Evolutionary conservation across 2,888 invertebrate genomes (phyloP).

Genomic region (Oscheius sp.): DNA sequence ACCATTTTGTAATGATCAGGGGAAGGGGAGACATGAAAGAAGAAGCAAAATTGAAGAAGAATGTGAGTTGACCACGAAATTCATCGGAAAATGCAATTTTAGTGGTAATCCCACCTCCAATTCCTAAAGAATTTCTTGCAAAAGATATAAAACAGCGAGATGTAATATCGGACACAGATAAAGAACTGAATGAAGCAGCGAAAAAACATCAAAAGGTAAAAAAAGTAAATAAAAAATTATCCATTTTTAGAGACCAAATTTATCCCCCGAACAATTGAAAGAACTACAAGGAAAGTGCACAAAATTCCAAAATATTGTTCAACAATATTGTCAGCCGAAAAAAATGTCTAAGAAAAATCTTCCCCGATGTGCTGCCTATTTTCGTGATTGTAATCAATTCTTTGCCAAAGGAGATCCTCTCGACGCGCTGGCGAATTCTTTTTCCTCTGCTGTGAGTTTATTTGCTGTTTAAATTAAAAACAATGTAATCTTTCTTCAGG

Average conservation of each 20-base stretch:
- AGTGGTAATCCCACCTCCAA: conserved; percentile 33
- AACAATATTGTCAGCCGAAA: conserved; percentile 45
- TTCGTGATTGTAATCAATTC: conserved; percentile 62
- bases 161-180: conserved; percentile 8
- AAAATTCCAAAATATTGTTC: conserved; percentile 1
- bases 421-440: conserved; percentile 61
- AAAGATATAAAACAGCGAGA: conserved; percentile 6
- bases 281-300: conserved; percentile 19
- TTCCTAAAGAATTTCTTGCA: conserved; percentile 7
- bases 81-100: not conserved
- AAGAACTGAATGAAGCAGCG: not conserved
- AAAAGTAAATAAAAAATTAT: too few species aligned
- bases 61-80: not conserved
- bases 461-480: not conserved
- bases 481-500: conserved; percentile 32
- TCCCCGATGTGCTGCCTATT: conserved; percentile 53
- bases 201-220: not conserved
- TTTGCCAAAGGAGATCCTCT: conserved; percentile 64
- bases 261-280: not conserved
- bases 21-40: not conserved
- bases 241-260: not conserved
- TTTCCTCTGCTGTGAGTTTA: conserved; percentile 49
- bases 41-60: conserved; percentile 8
- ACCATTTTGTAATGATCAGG: not conserved
- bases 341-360: conserved; percentile 44